Evolutionary conservation across 2,113 vertebrate species (phyloP), one percentile per base, ranked within the genome.

Genomic region (Herpetotheres cachinnans): DNA sequence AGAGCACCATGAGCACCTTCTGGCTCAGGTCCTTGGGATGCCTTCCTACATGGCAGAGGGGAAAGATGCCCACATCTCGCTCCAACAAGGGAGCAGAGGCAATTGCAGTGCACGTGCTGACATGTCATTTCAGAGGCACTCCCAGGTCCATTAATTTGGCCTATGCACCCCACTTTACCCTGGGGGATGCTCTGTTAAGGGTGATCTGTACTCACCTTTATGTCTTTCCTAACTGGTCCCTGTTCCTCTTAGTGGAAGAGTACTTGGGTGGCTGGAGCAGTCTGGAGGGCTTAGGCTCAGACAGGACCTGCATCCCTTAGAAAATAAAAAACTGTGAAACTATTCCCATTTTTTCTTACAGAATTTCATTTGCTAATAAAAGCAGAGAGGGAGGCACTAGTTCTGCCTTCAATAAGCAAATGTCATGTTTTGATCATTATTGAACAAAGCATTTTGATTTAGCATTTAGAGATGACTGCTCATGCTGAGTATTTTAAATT

Each of bases 341-440:
- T 82, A 32, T 85, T 82, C 36, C 42, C 15, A 29, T 85, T 95
- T 96, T 87, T 85, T 76, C 79, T 69, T 82, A 36, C 66, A 86
- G 82, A 96, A 94, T 94, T 94, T 82, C 13, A 88, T 93, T 87
- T 96, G 62, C 93, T 97, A 95, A 93, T 95, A 94, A 97, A 96
- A 97, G 93, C 71, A 92, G 74, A 91, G 92, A 89, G 54, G 91
- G 93, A 85, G 93, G 90, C 78, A 92, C 58, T 78, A 73, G 27
- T 89, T 96, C 87, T 95, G 32, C 87, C 69, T 96, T 95, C 87
- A 97, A 94, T 86, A 90, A 91, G 95, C 90, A 96, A 92, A 90
- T 97, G 96, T 95, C 96, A 94, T 97, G 94, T 96, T 97, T 97
- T 96, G 96, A 97, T 97, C 78, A 69, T 88, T 94, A 74, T 54